Conservation (phyloP, 2,888 invertebrate species). For the Ormyrus labotus region DNA sequence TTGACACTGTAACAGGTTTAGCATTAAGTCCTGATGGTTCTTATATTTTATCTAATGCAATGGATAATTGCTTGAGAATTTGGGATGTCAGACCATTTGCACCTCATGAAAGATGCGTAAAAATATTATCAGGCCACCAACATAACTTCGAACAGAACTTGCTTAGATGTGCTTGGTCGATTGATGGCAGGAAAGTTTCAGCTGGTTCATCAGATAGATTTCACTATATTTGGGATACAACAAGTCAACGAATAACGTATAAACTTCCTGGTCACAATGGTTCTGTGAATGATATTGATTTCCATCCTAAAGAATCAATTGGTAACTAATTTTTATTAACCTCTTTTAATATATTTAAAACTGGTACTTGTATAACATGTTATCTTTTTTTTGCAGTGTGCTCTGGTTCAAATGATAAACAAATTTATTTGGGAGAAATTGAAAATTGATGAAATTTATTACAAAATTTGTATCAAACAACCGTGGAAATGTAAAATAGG, state of each 20-base stretch:
- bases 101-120: slow-evolving; percentile 93
- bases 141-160: slow-evolving; percentile 99
- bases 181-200: slow-evolving; percentile 92
- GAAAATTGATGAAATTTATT: too few species aligned
- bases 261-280: slow-evolving; percentile 98
- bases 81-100: slow-evolving; percentile 99
- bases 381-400: too few species aligned
- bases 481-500: too few species aligned
- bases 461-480: too few species aligned
- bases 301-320: slow-evolving; percentile 95
- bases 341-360: too few species aligned
- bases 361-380: too few species aligned
- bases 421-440: too few species aligned
- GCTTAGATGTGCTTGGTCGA: slow-evolving; percentile 94
- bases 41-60: slow-evolving; percentile 95
- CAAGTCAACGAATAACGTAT: slow-evolving; percentile 90
- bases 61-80: slow-evolving; percentile 96
- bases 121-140: slow-evolving; percentile 93
- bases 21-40: slow-evolving; percentile 86
- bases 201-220: slow-evolving; percentile 97
- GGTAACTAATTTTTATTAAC: slow-evolving; percentile 72
- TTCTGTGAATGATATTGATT: slow-evolving; percentile 96
- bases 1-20: slow-evolving; percentile 95
- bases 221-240: slow-evolving; percentile 97
- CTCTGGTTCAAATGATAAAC: too few species aligned